These are phyloP conservation scores for Piaya cayana DNA, from an alignment of 2,113 vertebrate genomes.

Conservation along the genomic window DNA sequence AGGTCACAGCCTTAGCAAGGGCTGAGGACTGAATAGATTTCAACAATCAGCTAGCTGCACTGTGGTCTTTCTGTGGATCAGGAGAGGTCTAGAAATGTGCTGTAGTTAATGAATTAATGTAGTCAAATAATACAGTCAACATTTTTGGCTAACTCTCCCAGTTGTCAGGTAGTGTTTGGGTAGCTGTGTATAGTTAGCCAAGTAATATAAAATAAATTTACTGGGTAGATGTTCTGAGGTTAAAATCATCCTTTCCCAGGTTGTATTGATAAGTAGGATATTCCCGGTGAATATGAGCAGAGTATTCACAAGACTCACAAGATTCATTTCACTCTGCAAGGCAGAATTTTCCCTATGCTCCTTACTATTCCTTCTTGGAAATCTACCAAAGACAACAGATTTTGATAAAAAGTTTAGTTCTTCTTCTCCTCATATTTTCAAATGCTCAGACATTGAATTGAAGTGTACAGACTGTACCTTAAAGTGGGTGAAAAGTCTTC, in stretches of 20 bases:
- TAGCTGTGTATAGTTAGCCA: background rate
- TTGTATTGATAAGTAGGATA: background rate
- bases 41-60: background rate
- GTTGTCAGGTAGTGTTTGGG: background rate
- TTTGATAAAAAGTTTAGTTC: background rate
- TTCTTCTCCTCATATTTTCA: background rate
- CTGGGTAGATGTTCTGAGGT: background rate
- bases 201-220: background rate
- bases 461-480: accelerated
- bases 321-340: background rate
- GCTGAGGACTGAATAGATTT: background rate
- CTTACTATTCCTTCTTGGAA: background rate
- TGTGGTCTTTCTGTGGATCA: background rate
- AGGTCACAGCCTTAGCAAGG: background rate
- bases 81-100: background rate
- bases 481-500: background rate
- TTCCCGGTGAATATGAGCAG: background rate
- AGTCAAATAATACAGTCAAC: background rate
- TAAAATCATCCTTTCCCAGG: background rate
- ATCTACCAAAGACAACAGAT: background rate
- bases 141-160: background rate
- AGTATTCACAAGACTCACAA: background rate
- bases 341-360: background rate
- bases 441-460: background rate
- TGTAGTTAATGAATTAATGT: background rate